phyloP scores from a whole-genome alignment of 2,888 invertebrate species.

The Congeria kusceri region DNA sequence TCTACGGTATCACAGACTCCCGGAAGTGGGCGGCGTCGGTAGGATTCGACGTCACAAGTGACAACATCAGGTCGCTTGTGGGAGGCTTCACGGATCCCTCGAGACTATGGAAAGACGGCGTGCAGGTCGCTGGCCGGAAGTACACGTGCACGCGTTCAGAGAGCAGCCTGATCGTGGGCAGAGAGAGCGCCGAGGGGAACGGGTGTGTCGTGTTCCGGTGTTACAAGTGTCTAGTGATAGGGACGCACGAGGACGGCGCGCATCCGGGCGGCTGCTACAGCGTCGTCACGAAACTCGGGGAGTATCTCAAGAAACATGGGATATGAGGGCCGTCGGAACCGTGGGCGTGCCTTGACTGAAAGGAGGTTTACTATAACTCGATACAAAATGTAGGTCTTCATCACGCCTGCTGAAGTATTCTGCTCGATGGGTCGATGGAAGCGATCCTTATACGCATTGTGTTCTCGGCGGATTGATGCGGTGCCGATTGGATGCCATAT shows the following conservation, averaged over 20 bases:
- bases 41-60: conserved; percentile 62
- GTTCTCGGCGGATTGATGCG: too few species aligned
- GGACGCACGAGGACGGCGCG: conserved; percentile 72
- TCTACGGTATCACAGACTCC: conserved; percentile 66
- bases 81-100: conserved; percentile 71
- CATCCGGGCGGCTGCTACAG: conserved; percentile 74
- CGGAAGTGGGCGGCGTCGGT: conserved; percentile 70
- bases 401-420: too few species aligned
- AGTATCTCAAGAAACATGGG: conserved; percentile 74
- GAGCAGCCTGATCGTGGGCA: conserved; percentile 68
- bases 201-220: conserved; percentile 74
- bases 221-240: conserved; percentile 70
- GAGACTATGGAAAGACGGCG: conserved; percentile 67
- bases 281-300: conserved; percentile 72
- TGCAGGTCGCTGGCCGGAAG: conserved; percentile 57
- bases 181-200: conserved; percentile 66
- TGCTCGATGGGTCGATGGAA: too few species aligned
- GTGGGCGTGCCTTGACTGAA: too few species aligned
- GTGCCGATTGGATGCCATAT: too few species aligned
- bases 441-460: too few species aligned
- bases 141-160: conserved; percentile 72
- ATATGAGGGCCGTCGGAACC: conserved; percentile 65
- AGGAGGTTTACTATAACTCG: too few species aligned
- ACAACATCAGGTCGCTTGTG: conserved; percentile 65
- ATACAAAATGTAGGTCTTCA: too few species aligned